Conservation (phyloP, 2,888 invertebrate genomes). For the Tineola bisselliella region DNA sequence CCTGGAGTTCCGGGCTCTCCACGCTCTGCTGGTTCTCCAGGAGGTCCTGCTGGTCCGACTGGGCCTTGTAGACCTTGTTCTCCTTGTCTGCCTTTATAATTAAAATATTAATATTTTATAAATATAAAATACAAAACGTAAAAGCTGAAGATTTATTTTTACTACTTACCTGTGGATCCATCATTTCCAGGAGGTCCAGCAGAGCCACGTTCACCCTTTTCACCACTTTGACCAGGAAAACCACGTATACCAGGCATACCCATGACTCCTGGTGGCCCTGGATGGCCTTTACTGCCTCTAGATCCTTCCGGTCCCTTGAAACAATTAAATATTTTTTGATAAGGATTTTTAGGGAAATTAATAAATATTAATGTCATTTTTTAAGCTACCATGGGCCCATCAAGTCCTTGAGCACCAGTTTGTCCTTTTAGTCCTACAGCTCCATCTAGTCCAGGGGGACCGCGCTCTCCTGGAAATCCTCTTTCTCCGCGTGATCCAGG, state of each 20-base stretch:
- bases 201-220: slow-evolving; percentile 80
- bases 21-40: slow-evolving; percentile 83
- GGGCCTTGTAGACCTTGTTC: slow-evolving; percentile 83
- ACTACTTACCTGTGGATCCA: slow-evolving; percentile 72
- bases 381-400: slow-evolving; percentile 71
- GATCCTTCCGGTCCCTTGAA: slow-evolving; percentile 73
- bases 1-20: slow-evolving; percentile 82
- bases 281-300: slow-evolving; percentile 76
- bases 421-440: slow-evolving; percentile 72
- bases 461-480: slow-evolving; percentile 81
- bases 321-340: background rate
- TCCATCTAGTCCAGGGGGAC: slow-evolving; percentile 75
- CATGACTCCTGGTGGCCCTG: slow-evolving; percentile 75
- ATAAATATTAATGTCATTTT: too few species aligned
- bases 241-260: slow-evolving; percentile 78
- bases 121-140: too few species aligned
- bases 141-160: background rate
- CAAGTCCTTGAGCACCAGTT: slow-evolving; percentile 72
- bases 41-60: slow-evolving; percentile 77
- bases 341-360: background rate
- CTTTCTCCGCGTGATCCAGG: slow-evolving; percentile 72
- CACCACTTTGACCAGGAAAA: slow-evolving; percentile 72
- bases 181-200: slow-evolving; percentile 77
- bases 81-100: slow-evolving; percentile 68
- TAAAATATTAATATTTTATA: background rate